Percentiles rank a stretch among this genome's conserved stretches.
Conservation (phyloP, 92 coral and sea anemone species). For the Scolanthus callimorphus region DNA sequence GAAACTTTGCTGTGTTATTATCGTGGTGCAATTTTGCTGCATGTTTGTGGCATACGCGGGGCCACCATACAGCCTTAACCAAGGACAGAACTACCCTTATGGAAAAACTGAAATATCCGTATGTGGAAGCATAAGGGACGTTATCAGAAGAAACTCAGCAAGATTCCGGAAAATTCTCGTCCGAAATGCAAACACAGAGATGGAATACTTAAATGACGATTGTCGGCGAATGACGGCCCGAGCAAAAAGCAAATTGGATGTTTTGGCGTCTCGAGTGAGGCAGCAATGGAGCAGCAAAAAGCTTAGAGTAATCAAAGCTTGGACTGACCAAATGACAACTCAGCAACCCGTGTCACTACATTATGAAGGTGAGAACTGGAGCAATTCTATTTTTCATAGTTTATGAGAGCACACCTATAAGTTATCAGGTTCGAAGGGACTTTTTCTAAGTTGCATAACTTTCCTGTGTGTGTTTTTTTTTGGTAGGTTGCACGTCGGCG, state of each 20-base stretch:
- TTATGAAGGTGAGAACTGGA: slow-evolving; percentile 92
- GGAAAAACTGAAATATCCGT: slow-evolving; percentile 56
- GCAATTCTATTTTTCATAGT: too few relatives aligned
- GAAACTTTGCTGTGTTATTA: too few relatives aligned
- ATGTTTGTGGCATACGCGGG: too few relatives aligned
- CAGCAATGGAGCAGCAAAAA: slow-evolving; percentile 47
- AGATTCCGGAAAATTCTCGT: slow-evolving; percentile 83
- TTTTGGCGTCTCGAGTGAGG: slow-evolving; percentile 68
- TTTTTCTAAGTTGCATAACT: too few relatives aligned
- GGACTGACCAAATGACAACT: slow-evolving; percentile 77
- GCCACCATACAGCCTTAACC: slow-evolving; percentile 17
- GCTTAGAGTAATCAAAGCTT: slow-evolving; percentile 62
- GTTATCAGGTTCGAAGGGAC: too few relatives aligned
- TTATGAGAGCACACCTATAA: too few relatives aligned
- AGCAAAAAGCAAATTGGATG: slow-evolving; percentile 88
- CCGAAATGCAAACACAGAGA: slow-evolving; percentile 66
- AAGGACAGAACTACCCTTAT: slow-evolving; percentile 39
- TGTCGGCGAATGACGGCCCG: slow-evolving; percentile 87
- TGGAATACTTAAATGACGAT: slow-evolving; percentile 65
- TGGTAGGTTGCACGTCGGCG: too few relatives aligned
- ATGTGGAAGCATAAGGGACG: slow-evolving; percentile 87
- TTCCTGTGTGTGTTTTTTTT: too few relatives aligned
- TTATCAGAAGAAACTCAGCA: slow-evolving; percentile 80
- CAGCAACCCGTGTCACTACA: slow-evolving; percentile 61
- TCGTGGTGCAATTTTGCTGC: too few relatives aligned